Evolutionary conservation across 2,113 vertebrate genomes (phyloP).

Genomic region (Perca flavescens): DNA sequence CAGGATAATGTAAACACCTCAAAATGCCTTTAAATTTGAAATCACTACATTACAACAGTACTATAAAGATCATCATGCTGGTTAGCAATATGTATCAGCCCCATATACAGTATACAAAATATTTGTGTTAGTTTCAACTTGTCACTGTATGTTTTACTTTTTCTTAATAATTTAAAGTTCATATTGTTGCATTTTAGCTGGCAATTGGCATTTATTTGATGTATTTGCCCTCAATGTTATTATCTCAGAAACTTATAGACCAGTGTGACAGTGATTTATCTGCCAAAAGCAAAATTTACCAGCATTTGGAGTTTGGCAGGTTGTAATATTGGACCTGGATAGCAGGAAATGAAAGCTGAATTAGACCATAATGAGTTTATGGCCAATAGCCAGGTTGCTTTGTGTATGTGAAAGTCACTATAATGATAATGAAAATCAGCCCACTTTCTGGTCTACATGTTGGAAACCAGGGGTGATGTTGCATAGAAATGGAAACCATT

Average conservation of each 20-base stretch:
- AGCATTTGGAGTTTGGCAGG: constrained; percentile 65
- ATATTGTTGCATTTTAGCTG: neutral
- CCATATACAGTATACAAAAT: neutral
- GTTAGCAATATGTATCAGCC: neutral
- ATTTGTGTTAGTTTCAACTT: neutral
- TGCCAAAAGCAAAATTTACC: constrained; percentile 50
- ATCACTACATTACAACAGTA: too few relatives aligned
- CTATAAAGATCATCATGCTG: too few relatives aligned
- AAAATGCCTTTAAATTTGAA: too few relatives aligned
- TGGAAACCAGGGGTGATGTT: constrained; percentile 71
- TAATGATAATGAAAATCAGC: constrained; percentile 60
- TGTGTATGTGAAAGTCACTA: constrained; percentile 58
- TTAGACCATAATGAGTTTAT: constrained; percentile 61
- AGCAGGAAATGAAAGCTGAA: constrained; percentile 70
- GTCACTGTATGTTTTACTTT: neutral
- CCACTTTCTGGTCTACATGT: constrained; percentile 44
- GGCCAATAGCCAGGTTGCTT: constrained; percentile 62
- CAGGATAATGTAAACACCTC: neutral
- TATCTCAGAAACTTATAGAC: constrained; percentile 25
- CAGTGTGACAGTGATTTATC: constrained; percentile 12
- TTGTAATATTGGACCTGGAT: constrained; percentile 65
- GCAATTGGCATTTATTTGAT: neutral
- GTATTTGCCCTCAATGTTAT: neutral
- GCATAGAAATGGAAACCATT: constrained; percentile 69
- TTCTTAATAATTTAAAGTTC: neutral